phyloP scores from a whole-genome alignment of 2,113 vertebrate genomes.

The Caranx ignobilis region DNA sequence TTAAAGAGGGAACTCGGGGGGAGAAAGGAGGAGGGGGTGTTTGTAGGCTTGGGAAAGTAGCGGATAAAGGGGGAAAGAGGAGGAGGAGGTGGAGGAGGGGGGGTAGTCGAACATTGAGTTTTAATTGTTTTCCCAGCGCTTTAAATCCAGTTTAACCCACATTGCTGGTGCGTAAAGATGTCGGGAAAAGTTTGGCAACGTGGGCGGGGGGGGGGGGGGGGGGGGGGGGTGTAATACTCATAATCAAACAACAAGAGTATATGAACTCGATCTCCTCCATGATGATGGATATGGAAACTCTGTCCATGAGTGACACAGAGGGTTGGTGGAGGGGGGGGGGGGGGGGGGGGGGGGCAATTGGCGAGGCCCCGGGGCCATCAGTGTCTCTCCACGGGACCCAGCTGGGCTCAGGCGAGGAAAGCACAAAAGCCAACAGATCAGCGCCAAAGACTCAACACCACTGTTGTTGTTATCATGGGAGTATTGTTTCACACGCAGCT shows the following conservation, averaged over 20 bases:
- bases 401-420: constrained; percentile 57
- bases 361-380: constrained; percentile 36
- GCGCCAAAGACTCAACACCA: constrained; percentile 36
- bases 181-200: constrained; percentile 40
- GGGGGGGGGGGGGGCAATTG: constrained; percentile 53
- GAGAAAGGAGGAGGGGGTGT: background rate
- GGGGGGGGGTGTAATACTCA: background rate
- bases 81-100: background rate
- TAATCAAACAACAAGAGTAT: constrained; percentile 3
- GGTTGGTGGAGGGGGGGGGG: no score
- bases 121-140: constrained; percentile 37
- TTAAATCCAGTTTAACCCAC: constrained; percentile 59
- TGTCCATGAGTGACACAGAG: constrained; percentile 43
- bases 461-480: constrained; percentile 60
- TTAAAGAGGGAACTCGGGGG: background rate
- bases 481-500: constrained; percentile 63
- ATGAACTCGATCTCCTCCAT: constrained; percentile 21
- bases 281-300: constrained; percentile 57
- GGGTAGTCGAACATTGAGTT: constrained; percentile 39
- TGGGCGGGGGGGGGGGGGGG: background rate
- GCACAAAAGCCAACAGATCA: constrained; percentile 66
- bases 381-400: constrained; percentile 50
- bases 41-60: constrained; percentile 61
- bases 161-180: constrained; percentile 45
- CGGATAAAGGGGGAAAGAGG: constrained; percentile 51